Conservation (phyloP, 1,140 invertebrate genomes). For the Pomacea maculata region DNA sequence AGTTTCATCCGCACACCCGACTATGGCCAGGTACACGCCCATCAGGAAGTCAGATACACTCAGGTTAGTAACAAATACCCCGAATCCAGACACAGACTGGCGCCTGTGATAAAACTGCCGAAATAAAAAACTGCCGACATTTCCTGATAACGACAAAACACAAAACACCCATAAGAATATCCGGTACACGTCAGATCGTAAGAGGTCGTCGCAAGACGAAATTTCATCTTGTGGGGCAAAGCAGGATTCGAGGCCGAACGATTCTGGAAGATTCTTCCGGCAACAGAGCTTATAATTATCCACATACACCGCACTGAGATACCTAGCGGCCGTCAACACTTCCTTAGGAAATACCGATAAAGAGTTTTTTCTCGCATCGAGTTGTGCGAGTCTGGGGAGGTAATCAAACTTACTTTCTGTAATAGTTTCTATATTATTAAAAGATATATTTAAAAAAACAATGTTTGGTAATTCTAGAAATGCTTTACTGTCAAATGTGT, state of each 20-base stretch:
- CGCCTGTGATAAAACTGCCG: not conserved
- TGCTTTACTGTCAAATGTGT: not conserved
- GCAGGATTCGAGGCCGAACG: slow-evolving; percentile 3
- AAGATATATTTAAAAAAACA: not conserved
- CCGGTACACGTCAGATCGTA: slow-evolving; percentile 26
- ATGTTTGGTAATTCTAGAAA: slow-evolving; percentile 12
- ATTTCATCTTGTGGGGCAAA: slow-evolving; percentile 27
- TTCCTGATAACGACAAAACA: slow-evolving; percentile 32
- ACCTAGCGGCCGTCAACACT: not conserved
- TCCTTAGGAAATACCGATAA: slow-evolving; percentile 20
- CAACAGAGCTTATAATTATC: slow-evolving; percentile 39
- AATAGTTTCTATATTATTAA: slow-evolving; percentile 2
- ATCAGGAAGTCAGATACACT: slow-evolving; percentile 25
- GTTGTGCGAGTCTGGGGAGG: not conserved
- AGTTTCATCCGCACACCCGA: no score
- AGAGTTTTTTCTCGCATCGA: slow-evolving; percentile 18
- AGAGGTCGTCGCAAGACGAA: slow-evolving; percentile 41
- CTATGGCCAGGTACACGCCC: not conserved
- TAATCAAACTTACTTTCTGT: slow-evolving; percentile 12
- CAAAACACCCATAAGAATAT: slow-evolving; percentile 36
- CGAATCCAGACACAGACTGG: slow-evolving; percentile 21
- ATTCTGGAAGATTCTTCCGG: slow-evolving; percentile 12
- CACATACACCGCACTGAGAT: slow-evolving; percentile 16
- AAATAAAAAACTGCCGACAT: slow-evolving; percentile 23
- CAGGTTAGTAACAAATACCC: slow-evolving; percentile 39